Conservation (phyloP, 2,113 vertebrate species). For the Silurus meridionalis region DNA sequence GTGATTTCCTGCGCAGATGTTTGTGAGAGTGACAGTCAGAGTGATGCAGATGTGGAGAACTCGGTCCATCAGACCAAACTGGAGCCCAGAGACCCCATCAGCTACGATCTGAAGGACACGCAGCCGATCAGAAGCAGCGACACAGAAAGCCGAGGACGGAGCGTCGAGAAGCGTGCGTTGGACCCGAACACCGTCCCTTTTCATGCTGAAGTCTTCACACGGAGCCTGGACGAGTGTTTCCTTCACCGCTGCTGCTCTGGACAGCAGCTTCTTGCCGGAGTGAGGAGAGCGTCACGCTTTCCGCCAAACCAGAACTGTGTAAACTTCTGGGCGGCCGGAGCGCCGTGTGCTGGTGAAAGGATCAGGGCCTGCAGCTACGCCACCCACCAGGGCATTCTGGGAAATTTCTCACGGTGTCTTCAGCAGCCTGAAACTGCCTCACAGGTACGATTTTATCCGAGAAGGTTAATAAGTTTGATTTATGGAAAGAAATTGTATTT, state of each 20-base stretch:
- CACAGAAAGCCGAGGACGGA: not conserved
- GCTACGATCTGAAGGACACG: not conserved
- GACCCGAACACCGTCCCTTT: not conserved
- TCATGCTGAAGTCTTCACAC: not conserved
- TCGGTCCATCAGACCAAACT: not conserved
- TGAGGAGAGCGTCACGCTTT: not conserved
- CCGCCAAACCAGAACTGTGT: constrained; percentile 1
- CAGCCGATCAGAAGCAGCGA: not conserved
- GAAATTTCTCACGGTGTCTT: constrained; percentile 31
- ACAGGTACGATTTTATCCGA: constrained; percentile 23
- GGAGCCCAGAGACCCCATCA: constrained; percentile 9
- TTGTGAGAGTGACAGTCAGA: constrained; percentile 18
- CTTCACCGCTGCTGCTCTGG: not conserved
- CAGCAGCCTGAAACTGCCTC: constrained; percentile 30
- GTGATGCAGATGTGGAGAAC: not conserved
- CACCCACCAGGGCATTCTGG: constrained; percentile 1
- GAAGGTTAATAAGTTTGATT: not conserved
- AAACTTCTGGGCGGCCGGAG: constrained; percentile 2
- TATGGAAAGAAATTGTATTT: not conserved
- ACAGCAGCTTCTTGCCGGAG: not conserved
- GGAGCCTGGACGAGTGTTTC: not conserved
- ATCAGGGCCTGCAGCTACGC: not conserved
- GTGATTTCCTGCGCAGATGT: not conserved
- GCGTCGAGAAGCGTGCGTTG: not conserved
- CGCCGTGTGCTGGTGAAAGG: not conserved